Evolutionary conservation across 2,888 invertebrate genomes (phyloP).

Genomic region (Dicycla oo): DNA sequence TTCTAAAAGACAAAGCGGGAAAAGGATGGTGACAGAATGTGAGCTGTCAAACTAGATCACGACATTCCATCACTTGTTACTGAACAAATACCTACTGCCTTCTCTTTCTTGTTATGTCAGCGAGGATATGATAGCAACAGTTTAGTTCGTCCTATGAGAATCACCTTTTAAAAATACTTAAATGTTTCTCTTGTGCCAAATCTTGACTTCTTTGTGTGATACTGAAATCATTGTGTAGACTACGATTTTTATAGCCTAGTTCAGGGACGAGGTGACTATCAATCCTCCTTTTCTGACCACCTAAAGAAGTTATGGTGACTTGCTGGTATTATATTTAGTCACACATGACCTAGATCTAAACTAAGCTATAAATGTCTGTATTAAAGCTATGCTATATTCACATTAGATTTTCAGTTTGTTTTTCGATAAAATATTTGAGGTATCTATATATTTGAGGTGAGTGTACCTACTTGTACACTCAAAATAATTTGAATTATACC

Average conservation of each 20-base stretch:
- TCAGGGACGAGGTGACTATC: not conserved
- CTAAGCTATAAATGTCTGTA: conserved; percentile 23
- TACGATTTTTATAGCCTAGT: conserved; percentile 26
- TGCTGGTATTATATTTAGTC: not conserved
- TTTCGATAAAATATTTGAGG: conserved; percentile 43
- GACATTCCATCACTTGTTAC: not conserved
- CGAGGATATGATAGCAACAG: not conserved
- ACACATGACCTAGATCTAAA: not conserved
- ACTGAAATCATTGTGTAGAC: conserved; percentile 23
- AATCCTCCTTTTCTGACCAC: not conserved
- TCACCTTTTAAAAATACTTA: conserved; percentile 17
- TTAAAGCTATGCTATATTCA: conserved; percentile 41
- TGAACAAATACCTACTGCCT: not conserved
- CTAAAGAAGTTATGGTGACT: not conserved
- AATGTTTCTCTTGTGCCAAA: conserved; percentile 51
- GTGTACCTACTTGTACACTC: no score
- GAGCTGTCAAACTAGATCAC: not conserved
- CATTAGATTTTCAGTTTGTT: conserved; percentile 26
- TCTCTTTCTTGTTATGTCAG: conserved; percentile 16
- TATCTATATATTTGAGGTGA: no score
- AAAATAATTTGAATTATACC: conserved; percentile 37
- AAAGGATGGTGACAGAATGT: not conserved
- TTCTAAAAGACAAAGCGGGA: not conserved
- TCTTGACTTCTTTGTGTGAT: conserved; percentile 27
- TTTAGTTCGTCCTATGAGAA: conserved; percentile 27